Conservation (phyloP, 2,797 vertebrate species). For the Sebastes minor region DNA sequence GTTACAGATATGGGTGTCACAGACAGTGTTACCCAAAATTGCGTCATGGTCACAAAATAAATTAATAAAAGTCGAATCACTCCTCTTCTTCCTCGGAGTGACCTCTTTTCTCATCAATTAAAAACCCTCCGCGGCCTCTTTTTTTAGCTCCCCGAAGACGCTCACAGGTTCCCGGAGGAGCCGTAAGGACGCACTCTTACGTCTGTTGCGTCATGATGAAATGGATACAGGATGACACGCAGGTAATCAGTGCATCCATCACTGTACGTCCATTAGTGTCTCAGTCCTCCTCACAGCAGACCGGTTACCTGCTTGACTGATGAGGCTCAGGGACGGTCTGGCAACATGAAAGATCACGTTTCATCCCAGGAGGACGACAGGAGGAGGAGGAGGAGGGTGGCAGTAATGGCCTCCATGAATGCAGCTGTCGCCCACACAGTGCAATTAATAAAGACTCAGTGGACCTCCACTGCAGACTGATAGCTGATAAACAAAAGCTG, state of each 20-base stretch:
- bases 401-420: conserved; percentile 47
- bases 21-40: neutral
- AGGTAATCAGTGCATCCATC: conserved; percentile 41
- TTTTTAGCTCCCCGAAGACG: neutral
- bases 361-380: conserved; percentile 30
- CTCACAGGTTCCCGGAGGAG: neutral
- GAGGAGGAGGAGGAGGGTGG: conserved; percentile 15
- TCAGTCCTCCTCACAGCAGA: neutral
- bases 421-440: conserved; percentile 57
- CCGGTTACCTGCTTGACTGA: conserved; percentile 41
- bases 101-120: neutral
- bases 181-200: neutral
- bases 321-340: conserved; percentile 32
- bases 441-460: conserved; percentile 63
- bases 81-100: neutral
- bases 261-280: conserved; percentile 33
- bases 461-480: conserved; percentile 28
- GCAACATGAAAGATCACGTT: conserved; percentile 51
- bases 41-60: neutral
- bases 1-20: neutral
- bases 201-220: conserved; percentile 20
- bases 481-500: conserved; percentile 16
- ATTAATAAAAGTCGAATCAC: neutral
- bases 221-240: conserved; percentile 16
- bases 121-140: neutral